Base-by-base conservation (phyloP, 2,888 invertebrate genomes). In the Andrena minutula region DNA sequence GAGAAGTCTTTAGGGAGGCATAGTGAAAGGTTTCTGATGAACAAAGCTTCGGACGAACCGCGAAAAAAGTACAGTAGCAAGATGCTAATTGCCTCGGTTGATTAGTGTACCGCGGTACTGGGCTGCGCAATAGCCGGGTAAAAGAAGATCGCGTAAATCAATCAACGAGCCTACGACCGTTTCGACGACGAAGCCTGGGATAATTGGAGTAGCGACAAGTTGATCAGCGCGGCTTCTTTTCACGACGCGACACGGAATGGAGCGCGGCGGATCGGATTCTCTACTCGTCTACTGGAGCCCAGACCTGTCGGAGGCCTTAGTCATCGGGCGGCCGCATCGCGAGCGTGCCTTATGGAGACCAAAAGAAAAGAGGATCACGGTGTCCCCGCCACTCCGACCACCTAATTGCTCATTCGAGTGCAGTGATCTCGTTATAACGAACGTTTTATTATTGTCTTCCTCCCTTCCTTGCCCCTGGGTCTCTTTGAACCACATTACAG, bases 201-300 rank as follows among this genome's bases (percentile, higher is more conserved):
- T 91, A 91, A 91, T 91, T 90, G 90, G 89, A 90, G 89, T 86
- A 88, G 85, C 90, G 90, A 91, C 89, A 89, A 91, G 91, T 91
- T 90, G 91, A 91, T 91, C 89, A 90, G 89, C 89, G 83, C 86
- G 85, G 86, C 84, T 86, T 88, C 88, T 88, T 86, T 56, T 86
- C 81, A 80, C 68, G 26, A n/a, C 35, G 64, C 79, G 58, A 26
- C 61, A 72, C 71, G 84, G 87, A 81, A 84, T 81, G 86, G 64
- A 76, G 63, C 75, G 72, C 56, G 77, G 75, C 79, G 76, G 75
- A 78, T 80, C 41, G 41, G 41, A 41, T 41, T 41, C 16, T 82
- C 87, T 74, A 64, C 72, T 80, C 72, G 73, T 77, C 75, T 78
- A 70, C 75, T 66, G 61, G 30, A 64, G 63, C 58, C 64, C 60